phyloP scores from a whole-genome alignment of 2,113 vertebrate species.

The Sylvietta virens region DNA sequence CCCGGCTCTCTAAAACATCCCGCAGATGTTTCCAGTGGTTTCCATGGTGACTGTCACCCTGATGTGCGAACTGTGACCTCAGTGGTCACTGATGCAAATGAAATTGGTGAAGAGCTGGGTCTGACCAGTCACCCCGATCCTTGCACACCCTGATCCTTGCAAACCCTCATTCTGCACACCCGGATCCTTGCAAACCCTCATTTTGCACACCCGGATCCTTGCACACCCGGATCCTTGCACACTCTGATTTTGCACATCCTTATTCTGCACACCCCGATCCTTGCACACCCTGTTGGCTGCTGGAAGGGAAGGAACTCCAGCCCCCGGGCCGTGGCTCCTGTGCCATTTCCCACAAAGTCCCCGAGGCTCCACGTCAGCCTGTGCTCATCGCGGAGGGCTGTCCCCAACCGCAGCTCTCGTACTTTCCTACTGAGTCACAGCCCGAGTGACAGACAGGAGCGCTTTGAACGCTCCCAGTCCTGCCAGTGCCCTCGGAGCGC shows the following conservation, averaged over 20 bases:
- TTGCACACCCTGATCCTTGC: background rate
- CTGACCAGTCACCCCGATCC: background rate
- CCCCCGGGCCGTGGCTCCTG: background rate
- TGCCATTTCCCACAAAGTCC: background rate
- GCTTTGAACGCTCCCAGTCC: background rate
- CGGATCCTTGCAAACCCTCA: background rate
- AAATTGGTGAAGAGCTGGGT: background rate
- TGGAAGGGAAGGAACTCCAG: background rate
- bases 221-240: background rate
- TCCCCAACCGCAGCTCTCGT: background rate
- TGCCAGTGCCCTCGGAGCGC: background rate
- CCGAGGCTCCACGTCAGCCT: background rate
- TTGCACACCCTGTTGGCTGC: background rate
- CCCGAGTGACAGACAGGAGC: background rate
- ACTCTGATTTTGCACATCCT: rapidly evolving
- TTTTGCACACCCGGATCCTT: too few relatives aligned
- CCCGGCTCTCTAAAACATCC: background rate
- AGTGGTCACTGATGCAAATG: background rate
- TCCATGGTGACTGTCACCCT: slow-evolving; percentile 27
- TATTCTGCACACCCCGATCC: background rate
- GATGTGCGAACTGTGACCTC: slow-evolving; percentile 26
- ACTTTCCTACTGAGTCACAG: background rate
- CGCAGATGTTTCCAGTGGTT: slow-evolving; percentile 19
- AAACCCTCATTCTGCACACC: too few relatives aligned
- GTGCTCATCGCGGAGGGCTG: background rate